phyloP scores from a whole-genome alignment of 2,113 vertebrate genomes.

The Mormyrus lacerda region DNA sequence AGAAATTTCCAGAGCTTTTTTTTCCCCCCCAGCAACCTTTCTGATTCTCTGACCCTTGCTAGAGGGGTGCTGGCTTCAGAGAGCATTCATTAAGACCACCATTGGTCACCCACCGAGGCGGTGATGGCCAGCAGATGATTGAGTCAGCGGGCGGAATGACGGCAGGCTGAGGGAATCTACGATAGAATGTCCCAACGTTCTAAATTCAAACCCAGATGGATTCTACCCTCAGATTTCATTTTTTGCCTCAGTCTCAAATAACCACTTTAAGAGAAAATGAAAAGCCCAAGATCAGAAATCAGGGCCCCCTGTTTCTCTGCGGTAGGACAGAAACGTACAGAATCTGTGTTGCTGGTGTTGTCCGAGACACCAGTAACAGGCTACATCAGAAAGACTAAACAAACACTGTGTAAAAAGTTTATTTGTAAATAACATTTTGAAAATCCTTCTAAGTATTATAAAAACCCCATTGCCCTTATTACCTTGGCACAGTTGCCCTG shows the following conservation, averaged over 20 bases:
- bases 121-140: slow-evolving; percentile 13
- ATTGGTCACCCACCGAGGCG: slow-evolving; percentile 3
- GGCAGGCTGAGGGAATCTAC: slow-evolving; percentile 1
- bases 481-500: neutral
- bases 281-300: slow-evolving; percentile 7
- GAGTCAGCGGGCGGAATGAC: slow-evolving; percentile 4
- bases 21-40: neutral
- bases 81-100: slow-evolving; percentile 5
- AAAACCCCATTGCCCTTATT: neutral
- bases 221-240: slow-evolving; percentile 18
- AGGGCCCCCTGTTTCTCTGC: neutral
- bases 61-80: neutral
- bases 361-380: neutral
- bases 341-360: neutral
- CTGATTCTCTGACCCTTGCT: neutral
- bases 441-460: neutral
- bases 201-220: slow-evolving; percentile 9
- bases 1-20: neutral
- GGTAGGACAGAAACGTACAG: neutral
- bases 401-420: neutral
- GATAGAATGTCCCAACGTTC: slow-evolving; percentile 5
- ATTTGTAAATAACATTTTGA: neutral
- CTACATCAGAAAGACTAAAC: neutral
- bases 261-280: slow-evolving; percentile 14
- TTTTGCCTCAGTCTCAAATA: slow-evolving; percentile 14